Percentiles rank a stretch among this genome's conserved stretches.
phyloP scores from a whole-genome alignment of 2,797 vertebrate genomes.

The Centropyge bicolor region DNA sequence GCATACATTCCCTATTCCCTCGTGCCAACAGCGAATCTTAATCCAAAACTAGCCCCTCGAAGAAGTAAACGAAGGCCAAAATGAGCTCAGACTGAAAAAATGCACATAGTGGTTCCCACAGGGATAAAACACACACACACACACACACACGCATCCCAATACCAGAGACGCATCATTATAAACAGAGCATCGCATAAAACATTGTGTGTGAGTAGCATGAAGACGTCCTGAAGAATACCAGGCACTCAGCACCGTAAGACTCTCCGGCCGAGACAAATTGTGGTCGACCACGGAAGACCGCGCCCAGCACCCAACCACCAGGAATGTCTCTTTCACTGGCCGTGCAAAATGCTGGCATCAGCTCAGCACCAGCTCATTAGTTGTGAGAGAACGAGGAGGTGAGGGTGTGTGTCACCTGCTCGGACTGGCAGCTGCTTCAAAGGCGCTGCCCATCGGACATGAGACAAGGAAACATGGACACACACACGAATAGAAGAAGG shows the following conservation, averaged over 20 bases:
- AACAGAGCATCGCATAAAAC: conserved; percentile 61
- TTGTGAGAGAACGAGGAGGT: conserved; percentile 51
- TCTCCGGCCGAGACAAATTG: conserved; percentile 71
- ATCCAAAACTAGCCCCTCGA: conserved; percentile 43
- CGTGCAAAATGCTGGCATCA: conserved; percentile 70
- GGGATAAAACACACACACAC: conserved; percentile 53
- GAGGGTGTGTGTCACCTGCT: conserved; percentile 73
- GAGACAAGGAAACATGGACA: conserved; percentile 24
- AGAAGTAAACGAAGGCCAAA: conserved; percentile 39
- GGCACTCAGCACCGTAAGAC: conserved; percentile 62
- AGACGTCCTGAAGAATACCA: conserved; percentile 70
- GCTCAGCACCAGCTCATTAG: conserved; percentile 60
- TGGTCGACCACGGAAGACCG: conserved; percentile 65
- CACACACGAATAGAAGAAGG: neutral
- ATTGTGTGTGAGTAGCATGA: conserved; percentile 59
- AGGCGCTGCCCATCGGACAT: conserved; percentile 59
- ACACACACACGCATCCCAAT: conserved; percentile 40
- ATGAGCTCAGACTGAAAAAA: conserved; percentile 70
- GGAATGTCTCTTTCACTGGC: conserved; percentile 72
- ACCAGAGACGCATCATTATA: conserved; percentile 62
- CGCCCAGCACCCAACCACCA: conserved; percentile 65
- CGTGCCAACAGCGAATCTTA: conserved; percentile 47
- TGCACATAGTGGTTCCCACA: conserved; percentile 61
- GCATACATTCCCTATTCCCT: conserved; percentile 30
- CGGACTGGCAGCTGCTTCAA: conserved; percentile 72